Conservation (phyloP, 2,113 vertebrate genomes). For the Pardalotus punctatus region DNA sequence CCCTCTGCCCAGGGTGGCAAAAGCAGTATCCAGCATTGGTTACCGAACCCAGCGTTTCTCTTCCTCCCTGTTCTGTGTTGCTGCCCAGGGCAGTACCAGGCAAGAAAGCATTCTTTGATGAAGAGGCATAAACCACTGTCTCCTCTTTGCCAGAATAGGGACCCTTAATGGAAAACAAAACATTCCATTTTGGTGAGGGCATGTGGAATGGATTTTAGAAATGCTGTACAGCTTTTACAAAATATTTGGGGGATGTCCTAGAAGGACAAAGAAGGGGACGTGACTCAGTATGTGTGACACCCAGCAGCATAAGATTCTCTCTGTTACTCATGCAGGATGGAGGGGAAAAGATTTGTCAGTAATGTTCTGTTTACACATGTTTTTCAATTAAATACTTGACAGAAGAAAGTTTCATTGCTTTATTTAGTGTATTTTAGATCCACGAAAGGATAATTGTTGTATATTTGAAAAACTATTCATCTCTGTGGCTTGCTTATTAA, state of each 20-base stretch:
- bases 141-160: not conserved
- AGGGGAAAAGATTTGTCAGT: not conserved
- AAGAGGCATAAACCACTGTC: not conserved
- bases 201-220: not conserved
- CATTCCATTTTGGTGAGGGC: not conserved
- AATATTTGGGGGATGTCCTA: not conserved
- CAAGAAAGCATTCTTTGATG: not conserved
- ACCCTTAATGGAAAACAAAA: not conserved
- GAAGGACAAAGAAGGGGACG: not conserved
- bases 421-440: not conserved
- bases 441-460: not conserved
- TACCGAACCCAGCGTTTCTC: not conserved
- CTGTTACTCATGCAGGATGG: not conserved
- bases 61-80: not conserved
- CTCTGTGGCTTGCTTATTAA: not conserved
- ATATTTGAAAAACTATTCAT: not conserved
- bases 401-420: slow-evolving; percentile 7
- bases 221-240: not conserved
- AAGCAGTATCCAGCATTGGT: not conserved
- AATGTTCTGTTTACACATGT: not conserved
- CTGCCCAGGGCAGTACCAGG: not conserved
- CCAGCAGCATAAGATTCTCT: not conserved
- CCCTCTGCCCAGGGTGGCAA: not conserved
- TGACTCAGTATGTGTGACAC: not conserved
- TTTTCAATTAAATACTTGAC: slow-evolving; percentile 20